Evolutionary conservation across 2,113 vertebrate species (phyloP).

Genomic region (Channa argus): DNA sequence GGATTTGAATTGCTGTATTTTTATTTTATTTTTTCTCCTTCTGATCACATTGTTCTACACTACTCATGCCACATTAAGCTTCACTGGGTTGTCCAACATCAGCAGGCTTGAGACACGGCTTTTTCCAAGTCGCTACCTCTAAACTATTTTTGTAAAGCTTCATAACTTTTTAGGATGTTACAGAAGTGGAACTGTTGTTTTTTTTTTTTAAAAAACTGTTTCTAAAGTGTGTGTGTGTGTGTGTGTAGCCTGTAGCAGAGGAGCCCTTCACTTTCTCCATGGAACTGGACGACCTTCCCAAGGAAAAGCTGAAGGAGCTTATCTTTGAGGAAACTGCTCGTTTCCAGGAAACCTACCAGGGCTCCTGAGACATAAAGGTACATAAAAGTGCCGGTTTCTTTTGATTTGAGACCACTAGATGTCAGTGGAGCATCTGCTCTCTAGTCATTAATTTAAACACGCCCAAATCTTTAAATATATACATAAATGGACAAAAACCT

Average conservation of each 20-base stretch:
- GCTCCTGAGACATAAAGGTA: conserved; percentile 80
- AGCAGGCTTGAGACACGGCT: too few relatives aligned
- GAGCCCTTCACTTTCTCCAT: conserved; percentile 91
- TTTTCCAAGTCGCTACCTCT: too few relatives aligned
- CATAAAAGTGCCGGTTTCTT: not conserved
- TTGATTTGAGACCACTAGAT: conserved; percentile 51
- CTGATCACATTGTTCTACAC: too few relatives aligned
- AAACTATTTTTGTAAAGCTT: too few relatives aligned
- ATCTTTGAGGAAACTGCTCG: conserved; percentile 90
- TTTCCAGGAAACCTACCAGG: conserved; percentile 87
- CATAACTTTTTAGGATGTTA: too few relatives aligned
- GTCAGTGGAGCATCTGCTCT: conserved; percentile 41
- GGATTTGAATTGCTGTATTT: too few relatives aligned
- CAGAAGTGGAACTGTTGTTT: too few relatives aligned
- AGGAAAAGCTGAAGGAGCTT: conserved; percentile 91
- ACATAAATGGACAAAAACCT: too few relatives aligned
- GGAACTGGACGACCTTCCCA: conserved; percentile 92
- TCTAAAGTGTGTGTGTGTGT: conserved; percentile 4
- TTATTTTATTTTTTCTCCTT: too few relatives aligned
- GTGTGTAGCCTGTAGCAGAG: conserved; percentile 87
- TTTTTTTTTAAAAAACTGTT: too few relatives aligned
- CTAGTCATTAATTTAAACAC: not conserved
- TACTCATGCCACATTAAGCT: too few relatives aligned
- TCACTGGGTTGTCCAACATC: too few relatives aligned
- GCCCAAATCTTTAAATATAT: not conserved